Percentiles rank a stretch among this genome's conserved stretches.
Evolutionary conservation across 2,888 invertebrate species (phyloP).

Genomic region (Gonocerus acuteangulatus): DNA sequence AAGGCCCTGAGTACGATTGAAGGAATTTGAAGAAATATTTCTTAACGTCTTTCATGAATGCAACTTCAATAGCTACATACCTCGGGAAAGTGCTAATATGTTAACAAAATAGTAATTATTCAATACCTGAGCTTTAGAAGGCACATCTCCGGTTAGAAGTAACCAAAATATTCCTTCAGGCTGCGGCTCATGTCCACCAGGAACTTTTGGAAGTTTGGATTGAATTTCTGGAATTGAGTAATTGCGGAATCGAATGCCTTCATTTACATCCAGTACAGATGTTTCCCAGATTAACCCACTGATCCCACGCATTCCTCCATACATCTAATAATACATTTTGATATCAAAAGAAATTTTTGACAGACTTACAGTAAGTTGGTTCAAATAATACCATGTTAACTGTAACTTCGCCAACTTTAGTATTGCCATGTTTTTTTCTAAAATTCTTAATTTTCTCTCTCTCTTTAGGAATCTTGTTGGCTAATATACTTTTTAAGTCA

Average conservation of each 20-base stretch:
- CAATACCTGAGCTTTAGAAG: conserved; percentile 69
- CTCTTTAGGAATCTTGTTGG: conserved; percentile 47
- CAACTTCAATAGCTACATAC: too few relatives aligned
- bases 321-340: conserved; percentile 48
- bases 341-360: neutral
- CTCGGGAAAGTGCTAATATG: too few relatives aligned
- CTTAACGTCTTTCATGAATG: too few relatives aligned
- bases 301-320: conserved; percentile 94
- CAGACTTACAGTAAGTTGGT: conserved; percentile 37
- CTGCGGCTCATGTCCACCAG: conserved; percentile 71
- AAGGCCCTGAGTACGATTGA: too few relatives aligned
- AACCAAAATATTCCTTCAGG: conserved; percentile 94
- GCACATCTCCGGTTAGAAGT: conserved; percentile 78
- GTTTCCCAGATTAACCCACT: conserved; percentile 91
- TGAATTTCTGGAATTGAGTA: conserved; percentile 88
- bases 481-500: conserved; percentile 4
- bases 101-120: too few relatives aligned
- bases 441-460: conserved; percentile 87
- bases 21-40: too few relatives aligned
- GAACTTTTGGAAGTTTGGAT: conserved; percentile 71
- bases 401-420: conserved; percentile 92
- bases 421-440: conserved; percentile 76
- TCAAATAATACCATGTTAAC: conserved; percentile 57
- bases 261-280: conserved; percentile 86
- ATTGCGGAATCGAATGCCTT: conserved; percentile 90